Evolutionary conservation across 2,113 vertebrate genomes (phyloP), one percentile per base, ranked within the genome.

Genomic region (Nipponia nippon): DNA sequence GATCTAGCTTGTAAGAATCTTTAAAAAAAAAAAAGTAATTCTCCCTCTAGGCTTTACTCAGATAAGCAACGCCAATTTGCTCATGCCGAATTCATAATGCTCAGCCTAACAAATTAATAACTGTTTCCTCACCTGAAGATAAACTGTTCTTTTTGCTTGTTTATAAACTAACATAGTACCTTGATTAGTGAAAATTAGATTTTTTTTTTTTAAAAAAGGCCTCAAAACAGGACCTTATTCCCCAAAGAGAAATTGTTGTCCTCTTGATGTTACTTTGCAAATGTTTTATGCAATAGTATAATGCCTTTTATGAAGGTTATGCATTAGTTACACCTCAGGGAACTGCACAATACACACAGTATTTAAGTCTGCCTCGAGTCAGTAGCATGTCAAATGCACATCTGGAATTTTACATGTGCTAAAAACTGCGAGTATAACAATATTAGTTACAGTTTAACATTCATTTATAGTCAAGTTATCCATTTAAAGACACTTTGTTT

Each of bases 361-460:
- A 80, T 72, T 83, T 42, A 72, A 83, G 9, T 1, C 58, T 1
- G 6, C 3, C n/a, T 55, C 56, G 65, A 83, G 13, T 16, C 11
- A 87, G 47, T 9, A 87, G 82, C 58, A 17, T 0, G 14, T 55
- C 73, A 49, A 75, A 70, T 0, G 8, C 76, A 20, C 16, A 17
- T 6, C 69, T 30, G n/a, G 59, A 89, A 70, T 56, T 58, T 16
- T 15, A 62, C 42, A 29, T 9, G 36, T 46, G 56, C 65, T 82
- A 76, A 92, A 90, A 80, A 2, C 65, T 5, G 72, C 65, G 30
- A 67, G 25, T 20, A 23, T 9, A 65, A 59, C 76, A 58, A 4
- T 18, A 46, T 18, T 6, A 55, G 87, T 89, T 93, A 91, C 67
- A 80, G n/a, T 61, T 95, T 82, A 94, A 94, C 73, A 4, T 9